These are phyloP conservation scores for Festucalex cinctus DNA, from an alignment of 2,113 vertebrate species.

Conservation along the genomic window DNA sequence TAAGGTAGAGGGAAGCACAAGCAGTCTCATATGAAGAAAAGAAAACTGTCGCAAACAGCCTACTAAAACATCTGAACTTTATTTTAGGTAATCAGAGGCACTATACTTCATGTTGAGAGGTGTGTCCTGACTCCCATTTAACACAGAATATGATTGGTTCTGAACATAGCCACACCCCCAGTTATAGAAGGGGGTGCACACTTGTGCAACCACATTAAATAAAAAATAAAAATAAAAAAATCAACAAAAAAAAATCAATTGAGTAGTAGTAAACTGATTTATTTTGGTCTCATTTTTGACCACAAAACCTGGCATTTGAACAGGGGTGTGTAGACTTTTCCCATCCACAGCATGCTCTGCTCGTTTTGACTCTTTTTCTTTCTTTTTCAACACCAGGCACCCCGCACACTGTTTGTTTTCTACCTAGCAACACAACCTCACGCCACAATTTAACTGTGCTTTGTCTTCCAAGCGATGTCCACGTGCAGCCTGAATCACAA, in stretches of 20 bases:
- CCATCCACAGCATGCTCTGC: conserved; percentile 34
- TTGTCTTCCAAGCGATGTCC: conserved; percentile 39
- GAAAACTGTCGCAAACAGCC: too few relatives aligned
- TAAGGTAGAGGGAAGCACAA: too few relatives aligned
- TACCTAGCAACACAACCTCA: conserved; percentile 61
- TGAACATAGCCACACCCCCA: not conserved
- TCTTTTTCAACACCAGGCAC: conserved; percentile 55
- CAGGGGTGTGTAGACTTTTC: not conserved
- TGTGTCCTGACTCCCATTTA: not conserved
- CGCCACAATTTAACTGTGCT: conserved; percentile 63
- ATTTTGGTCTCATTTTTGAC: not conserved
- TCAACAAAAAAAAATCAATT: too few relatives aligned
- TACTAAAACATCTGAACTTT: too few relatives aligned
- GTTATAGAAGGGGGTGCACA: not conserved
- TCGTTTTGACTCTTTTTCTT: conserved; percentile 47
- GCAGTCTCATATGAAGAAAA: too few relatives aligned
- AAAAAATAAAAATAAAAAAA: too few relatives aligned
- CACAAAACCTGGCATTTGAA: not conserved
- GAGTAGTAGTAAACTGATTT: too few relatives aligned
- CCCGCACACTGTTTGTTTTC: conserved; percentile 48
- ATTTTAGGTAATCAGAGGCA: too few relatives aligned
- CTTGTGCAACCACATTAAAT: not conserved
- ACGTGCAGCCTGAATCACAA: conserved; percentile 55
- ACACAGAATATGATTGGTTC: not conserved
- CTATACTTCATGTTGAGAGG: too few relatives aligned